These are phyloP conservation scores for Rhaphigaster nebulosa DNA, from an alignment of 2,888 invertebrate genomes.

Conservation along the genomic window DNA sequence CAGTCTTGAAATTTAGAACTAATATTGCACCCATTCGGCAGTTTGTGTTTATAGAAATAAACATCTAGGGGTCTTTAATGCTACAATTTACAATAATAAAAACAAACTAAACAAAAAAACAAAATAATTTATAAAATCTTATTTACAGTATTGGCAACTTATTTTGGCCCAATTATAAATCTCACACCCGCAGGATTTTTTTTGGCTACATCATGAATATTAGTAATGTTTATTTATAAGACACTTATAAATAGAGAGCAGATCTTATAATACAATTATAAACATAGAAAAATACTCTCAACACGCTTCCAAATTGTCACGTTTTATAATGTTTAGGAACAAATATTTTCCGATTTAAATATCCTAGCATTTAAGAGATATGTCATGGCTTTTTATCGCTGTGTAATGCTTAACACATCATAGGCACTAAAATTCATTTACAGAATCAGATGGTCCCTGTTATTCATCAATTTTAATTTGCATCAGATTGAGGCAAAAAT, in stretches of 20 bases:
- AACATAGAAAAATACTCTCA: constrained; percentile 49
- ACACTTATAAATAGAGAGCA: constrained; percentile 54
- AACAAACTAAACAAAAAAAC: constrained; percentile 8
- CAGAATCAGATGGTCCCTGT: background rate
- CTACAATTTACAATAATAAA: constrained; percentile 60
- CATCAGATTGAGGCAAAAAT: background rate
- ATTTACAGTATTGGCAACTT: constrained; percentile 59
- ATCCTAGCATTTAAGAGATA: constrained; percentile 21
- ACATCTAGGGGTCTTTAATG: constrained; percentile 56
- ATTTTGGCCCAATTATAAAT: constrained; percentile 58
- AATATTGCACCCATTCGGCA: constrained; percentile 64
- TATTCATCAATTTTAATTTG: background rate
- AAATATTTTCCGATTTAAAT: constrained; percentile 35
- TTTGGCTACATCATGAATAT: constrained; percentile 52
- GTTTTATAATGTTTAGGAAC: constrained; percentile 31
- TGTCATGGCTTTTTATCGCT: constrained; percentile 26
- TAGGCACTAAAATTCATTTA: background rate
- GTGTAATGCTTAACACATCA: background rate
- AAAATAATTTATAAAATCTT: constrained; percentile 58
- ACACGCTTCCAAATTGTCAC: constrained; percentile 23
- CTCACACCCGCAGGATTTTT: constrained; percentile 38
- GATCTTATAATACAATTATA: constrained; percentile 19
- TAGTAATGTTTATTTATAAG: constrained; percentile 34
- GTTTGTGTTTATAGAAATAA: constrained; percentile 60
- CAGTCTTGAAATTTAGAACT: constrained; percentile 64